phyloP scores from a whole-genome alignment of 2,888 invertebrate species.

The Drosophila nr. perissopoda region DNA sequence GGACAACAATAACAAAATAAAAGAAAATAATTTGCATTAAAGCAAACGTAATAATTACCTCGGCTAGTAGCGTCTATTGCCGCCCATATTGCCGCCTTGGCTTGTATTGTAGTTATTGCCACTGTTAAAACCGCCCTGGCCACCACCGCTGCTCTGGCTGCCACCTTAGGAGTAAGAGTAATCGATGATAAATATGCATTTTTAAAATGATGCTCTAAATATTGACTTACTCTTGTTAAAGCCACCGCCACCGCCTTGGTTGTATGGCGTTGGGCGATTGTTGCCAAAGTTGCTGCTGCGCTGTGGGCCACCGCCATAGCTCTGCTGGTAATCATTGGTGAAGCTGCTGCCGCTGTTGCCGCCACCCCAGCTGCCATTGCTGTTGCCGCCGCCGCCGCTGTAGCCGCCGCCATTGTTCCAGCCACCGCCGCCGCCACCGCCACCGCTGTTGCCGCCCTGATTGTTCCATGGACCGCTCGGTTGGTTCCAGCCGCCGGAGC shows the following conservation, averaged over 20 bases:
- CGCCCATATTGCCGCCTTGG: conserved; percentile 80
- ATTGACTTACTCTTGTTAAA: conserved; percentile 76
- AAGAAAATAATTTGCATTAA: neutral
- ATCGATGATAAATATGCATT: neutral
- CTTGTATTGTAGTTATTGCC: conserved; percentile 81
- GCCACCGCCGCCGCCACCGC: conserved; percentile 83
- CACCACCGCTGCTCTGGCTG: conserved; percentile 67
- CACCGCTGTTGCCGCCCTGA: conserved; percentile 74
- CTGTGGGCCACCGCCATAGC: conserved; percentile 93
- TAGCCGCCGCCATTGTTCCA: conserved; percentile 84
- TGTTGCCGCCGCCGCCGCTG: conserved; percentile 85
- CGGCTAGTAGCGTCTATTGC: conserved; percentile 82
- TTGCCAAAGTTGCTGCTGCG: conserved; percentile 86
- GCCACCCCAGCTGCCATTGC: conserved; percentile 88
- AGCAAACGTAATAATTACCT: conserved; percentile 66
- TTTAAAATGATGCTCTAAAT: no score
- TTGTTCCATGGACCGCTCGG: conserved; percentile 83
- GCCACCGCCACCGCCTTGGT: conserved; percentile 69
- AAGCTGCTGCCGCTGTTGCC: conserved; percentile 73
- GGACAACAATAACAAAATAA: conserved; percentile 7
- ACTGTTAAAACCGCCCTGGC: conserved; percentile 65
- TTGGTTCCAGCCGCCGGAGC: conserved; percentile 84
- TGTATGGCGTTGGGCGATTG: conserved; percentile 82
- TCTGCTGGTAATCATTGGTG: conserved; percentile 91
- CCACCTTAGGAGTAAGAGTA: conserved; percentile 53